phyloP scores from a whole-genome alignment of 2,888 invertebrate species.

The Lagria hirta region DNA sequence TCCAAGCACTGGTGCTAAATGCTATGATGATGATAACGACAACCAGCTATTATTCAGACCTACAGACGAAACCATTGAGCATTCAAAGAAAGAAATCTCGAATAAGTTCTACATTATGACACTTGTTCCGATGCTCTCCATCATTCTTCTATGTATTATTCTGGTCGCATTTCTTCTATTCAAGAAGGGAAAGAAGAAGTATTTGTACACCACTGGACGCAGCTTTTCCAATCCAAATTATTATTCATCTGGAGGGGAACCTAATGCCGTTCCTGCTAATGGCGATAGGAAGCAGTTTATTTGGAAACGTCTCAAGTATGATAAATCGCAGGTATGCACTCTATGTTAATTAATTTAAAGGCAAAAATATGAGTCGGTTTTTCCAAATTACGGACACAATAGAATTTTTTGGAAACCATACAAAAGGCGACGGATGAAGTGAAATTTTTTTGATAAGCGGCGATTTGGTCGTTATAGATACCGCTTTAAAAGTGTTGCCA shows the following conservation, averaged over 20 bases:
- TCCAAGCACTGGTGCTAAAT: slow-evolving; percentile 40
- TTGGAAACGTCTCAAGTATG: slow-evolving; percentile 78
- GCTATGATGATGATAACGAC: slow-evolving; percentile 45
- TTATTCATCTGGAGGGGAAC: slow-evolving; percentile 53
- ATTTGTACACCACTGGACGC: slow-evolving; percentile 61
- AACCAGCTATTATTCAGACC: slow-evolving; percentile 46
- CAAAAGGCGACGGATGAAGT: too few relatives aligned
- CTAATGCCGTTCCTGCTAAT: slow-evolving; percentile 33
- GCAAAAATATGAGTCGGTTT: too few relatives aligned
- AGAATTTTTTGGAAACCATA: too few relatives aligned
- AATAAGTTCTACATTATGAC: slow-evolving; percentile 52
- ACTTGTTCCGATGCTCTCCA: slow-evolving; percentile 50
- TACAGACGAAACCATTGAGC: slow-evolving; percentile 46
- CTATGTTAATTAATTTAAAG: slow-evolving; percentile 31
- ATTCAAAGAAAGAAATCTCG: slow-evolving; percentile 43
- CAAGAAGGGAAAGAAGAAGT: slow-evolving; percentile 54
- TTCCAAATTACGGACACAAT: too few relatives aligned
- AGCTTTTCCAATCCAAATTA: slow-evolving; percentile 91
- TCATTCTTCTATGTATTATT: slow-evolving; percentile 51
- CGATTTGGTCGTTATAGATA: too few relatives aligned
- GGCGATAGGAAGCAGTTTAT: slow-evolving; percentile 62
- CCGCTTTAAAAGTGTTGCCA: too few relatives aligned
- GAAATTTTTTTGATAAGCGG: too few relatives aligned
- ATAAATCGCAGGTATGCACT: slow-evolving; percentile 77
- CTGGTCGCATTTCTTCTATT: slow-evolving; percentile 54